Conservation (phyloP, 2,113 vertebrate genomes). For the Camarhynchus parvulus region DNA sequence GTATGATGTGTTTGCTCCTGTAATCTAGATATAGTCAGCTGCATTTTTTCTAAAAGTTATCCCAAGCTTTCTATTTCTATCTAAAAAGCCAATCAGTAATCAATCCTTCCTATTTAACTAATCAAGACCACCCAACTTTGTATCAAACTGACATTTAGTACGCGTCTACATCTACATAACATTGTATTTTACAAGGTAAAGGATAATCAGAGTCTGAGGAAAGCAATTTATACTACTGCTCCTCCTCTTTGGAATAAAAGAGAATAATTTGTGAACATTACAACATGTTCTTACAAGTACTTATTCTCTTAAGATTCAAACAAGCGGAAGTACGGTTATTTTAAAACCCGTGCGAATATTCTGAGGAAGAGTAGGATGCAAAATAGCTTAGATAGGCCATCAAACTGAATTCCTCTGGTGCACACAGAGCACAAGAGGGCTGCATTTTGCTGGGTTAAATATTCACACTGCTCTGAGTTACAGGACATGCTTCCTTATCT, state of each 20-base stretch:
- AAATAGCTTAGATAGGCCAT: not conserved
- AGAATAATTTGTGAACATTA: not conserved
- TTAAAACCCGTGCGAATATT: not conserved
- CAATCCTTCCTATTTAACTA: not conserved
- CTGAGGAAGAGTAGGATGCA: not conserved
- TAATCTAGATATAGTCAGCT: not conserved
- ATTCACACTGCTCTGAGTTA: not conserved
- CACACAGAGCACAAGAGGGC: accelerated
- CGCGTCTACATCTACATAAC: not conserved
- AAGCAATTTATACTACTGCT: not conserved
- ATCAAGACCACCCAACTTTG: not conserved
- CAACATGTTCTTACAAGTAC: not conserved
- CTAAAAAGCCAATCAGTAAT: not conserved
- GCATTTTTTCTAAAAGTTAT: not conserved
- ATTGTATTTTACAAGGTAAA: accelerated
- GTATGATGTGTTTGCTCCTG: not conserved
- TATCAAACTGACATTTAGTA: not conserved
- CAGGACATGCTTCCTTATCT: not conserved
- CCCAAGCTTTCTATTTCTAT: not conserved
- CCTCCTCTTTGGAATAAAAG: not conserved
- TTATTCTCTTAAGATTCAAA: not conserved
- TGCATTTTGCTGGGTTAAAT: not conserved
- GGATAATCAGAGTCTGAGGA: not conserved
- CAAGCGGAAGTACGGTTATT: not conserved
- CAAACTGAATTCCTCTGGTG: not conserved